Evolutionary conservation across 1,140 invertebrate genomes (phyloP).

Genomic region (Zaprionus kolodkinae): DNA sequence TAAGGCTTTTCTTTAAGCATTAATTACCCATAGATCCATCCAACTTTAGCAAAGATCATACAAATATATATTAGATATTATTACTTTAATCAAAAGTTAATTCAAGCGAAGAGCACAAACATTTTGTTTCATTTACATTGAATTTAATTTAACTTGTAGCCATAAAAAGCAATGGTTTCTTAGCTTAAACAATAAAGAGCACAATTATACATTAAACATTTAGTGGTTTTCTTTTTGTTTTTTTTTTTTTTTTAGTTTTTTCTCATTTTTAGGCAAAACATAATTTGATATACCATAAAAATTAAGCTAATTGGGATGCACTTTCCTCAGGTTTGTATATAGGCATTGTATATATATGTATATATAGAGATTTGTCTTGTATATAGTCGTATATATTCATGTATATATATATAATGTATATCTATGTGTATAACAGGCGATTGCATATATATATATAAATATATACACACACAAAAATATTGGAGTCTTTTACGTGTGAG

Average conservation of each 20-base stretch:
- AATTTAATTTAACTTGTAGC: constrained; percentile 46
- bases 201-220: constrained; percentile 60
- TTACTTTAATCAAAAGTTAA: constrained; percentile 34
- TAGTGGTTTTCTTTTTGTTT: constrained; percentile 37
- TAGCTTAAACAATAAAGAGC: constrained; percentile 66
- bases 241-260: constrained; percentile 19
- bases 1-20: background rate
- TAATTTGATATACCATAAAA: constrained; percentile 42
- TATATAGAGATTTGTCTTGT: constrained; percentile 55
- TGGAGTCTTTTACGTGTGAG: constrained; percentile 62
- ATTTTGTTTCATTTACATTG: constrained; percentile 30
- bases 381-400: constrained; percentile 48
- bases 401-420: constrained; percentile 64
- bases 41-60: constrained; percentile 20
- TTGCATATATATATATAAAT: constrained; percentile 29
- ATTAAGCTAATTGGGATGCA: constrained; percentile 49
- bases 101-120: constrained; percentile 47
- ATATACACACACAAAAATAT: constrained; percentile 70
- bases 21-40: constrained; percentile 5
- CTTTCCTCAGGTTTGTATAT: constrained; percentile 58
- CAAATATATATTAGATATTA: constrained; percentile 29
- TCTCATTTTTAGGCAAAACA: constrained; percentile 41
- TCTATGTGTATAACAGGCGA: constrained; percentile 66
- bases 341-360: constrained; percentile 49
- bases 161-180: constrained; percentile 57